A percentile compares a stretch with the other conserved stretches of the same genome.
Conservation (phyloP, 2,888 invertebrate species). For the Tipula unca region DNA sequence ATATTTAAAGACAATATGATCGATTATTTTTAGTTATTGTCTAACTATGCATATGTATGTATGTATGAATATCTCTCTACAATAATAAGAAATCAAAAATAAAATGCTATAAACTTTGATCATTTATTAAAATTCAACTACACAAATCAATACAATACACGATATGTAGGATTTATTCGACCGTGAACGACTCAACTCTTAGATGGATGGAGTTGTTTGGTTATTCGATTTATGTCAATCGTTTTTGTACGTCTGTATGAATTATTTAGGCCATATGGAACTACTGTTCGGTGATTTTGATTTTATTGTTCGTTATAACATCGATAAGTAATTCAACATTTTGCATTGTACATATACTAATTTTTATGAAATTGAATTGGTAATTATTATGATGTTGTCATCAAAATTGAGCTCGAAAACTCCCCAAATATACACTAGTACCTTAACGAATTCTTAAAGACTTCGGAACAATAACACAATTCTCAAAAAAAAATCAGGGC, state of each 20-base stretch:
- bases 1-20: not conserved
- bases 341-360: not conserved
- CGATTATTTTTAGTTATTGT: conserved; percentile 8
- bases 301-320: not conserved
- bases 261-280: conserved; percentile 1
- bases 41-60: not conserved
- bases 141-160: not conserved
- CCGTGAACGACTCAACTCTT: not conserved
- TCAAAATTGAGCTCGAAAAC: too few relatives aligned
- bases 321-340: not conserved
- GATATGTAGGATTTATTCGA: not conserved
- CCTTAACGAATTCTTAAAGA: too few relatives aligned
- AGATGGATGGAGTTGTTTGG: not conserved
- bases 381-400: too few relatives aligned
- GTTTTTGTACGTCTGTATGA: not conserved
- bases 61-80: not conserved
- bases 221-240: conserved; percentile 14
- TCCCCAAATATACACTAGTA: too few relatives aligned
- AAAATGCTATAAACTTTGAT: not conserved
- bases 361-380: too few relatives aligned
- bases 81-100: not conserved
- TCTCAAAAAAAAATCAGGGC: too few relatives aligned
- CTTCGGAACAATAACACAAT: too few relatives aligned
- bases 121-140: conserved; percentile 8
- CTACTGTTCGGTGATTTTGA: not conserved